Conservation (phyloP, 2,888 invertebrate species). For the Phalera bucephala region DNA sequence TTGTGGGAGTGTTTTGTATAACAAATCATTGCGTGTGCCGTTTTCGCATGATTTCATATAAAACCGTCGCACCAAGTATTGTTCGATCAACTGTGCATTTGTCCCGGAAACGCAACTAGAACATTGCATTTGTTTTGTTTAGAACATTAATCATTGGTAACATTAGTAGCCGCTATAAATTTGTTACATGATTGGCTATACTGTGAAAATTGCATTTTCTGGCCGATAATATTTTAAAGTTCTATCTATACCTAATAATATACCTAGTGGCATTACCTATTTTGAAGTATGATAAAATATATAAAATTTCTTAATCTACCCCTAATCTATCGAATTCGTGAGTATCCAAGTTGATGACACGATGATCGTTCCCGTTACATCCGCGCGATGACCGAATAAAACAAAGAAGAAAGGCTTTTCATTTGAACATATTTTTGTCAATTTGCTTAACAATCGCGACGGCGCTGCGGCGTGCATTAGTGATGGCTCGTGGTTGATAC, state of each 20-base stretch:
- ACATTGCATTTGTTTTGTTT: slow-evolving; percentile 17
- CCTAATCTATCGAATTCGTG: too few relatives aligned
- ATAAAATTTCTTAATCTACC: neutral
- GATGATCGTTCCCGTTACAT: neutral
- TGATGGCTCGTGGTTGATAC: slow-evolving; percentile 52
- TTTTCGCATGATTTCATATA: slow-evolving; percentile 66
- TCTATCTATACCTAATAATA: too few relatives aligned
- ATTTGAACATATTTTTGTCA: slow-evolving; percentile 42
- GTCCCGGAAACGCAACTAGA: slow-evolving; percentile 40
- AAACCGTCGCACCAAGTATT: slow-evolving; percentile 41
- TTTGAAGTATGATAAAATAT: too few relatives aligned
- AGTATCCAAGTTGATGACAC: neutral
- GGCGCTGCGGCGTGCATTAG: slow-evolving; percentile 46
- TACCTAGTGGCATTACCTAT: too few relatives aligned
- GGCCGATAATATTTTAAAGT: neutral
- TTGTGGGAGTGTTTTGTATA: slow-evolving; percentile 46
- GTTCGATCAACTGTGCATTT: slow-evolving; percentile 41
- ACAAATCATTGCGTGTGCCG: slow-evolving; percentile 42
- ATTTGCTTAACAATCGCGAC: slow-evolving; percentile 43
- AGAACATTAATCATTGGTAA: too few relatives aligned
- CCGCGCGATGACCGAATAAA: neutral
- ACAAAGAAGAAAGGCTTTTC: slow-evolving; percentile 23
- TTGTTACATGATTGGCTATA: too few relatives aligned
- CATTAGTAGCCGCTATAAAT: too few relatives aligned
- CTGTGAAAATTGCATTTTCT: too few relatives aligned